Conservation (phyloP, 92 coral and sea anemone genomes). For the Muricea muricata region DNA sequence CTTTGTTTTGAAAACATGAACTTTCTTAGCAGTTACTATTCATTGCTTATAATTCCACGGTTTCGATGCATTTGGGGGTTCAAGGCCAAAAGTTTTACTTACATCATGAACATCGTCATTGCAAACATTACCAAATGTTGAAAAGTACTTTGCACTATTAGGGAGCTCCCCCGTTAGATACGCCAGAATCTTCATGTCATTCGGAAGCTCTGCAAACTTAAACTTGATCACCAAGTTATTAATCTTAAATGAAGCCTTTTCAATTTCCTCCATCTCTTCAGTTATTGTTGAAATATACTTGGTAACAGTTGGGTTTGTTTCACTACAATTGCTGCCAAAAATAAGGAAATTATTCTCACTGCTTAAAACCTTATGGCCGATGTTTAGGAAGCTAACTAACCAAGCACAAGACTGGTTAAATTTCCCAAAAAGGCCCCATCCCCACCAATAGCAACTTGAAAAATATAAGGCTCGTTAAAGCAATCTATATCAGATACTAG, state of each 20-base stretch:
- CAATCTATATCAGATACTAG: constrained; percentile 30
- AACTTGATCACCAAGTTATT: constrained; percentile 22
- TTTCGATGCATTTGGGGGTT: constrained; percentile 9
- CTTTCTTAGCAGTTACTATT: too few relatives aligned
- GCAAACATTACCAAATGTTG: constrained; percentile 40
- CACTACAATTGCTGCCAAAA: constrained; percentile 56
- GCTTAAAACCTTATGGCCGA: constrained; percentile 48
- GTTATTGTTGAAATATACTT: constrained; percentile 34
- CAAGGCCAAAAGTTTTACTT: constrained; percentile 26
- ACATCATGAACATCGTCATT: constrained; percentile 31
- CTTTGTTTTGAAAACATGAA: not conserved
- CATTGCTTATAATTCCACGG: constrained; percentile 36
- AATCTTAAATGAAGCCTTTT: constrained; percentile 21
- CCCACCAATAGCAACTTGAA: constrained; percentile 57
- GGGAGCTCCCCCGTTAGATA: constrained; percentile 39
- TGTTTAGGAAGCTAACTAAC: constrained; percentile 57
- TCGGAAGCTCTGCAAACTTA: constrained; percentile 57
- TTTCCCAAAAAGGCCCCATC: constrained; percentile 65
- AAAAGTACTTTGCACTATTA: constrained; percentile 49
- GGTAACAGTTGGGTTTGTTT: constrained; percentile 38
- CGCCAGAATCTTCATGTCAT: constrained; percentile 33
- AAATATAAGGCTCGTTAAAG: constrained; percentile 27
- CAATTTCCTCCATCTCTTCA: constrained; percentile 33
- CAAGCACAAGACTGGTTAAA: constrained; percentile 57
- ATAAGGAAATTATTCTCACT: constrained; percentile 52